Base-by-base conservation (phyloP, 2,797 vertebrate genomes). In the Labeo calbasu region DNA sequence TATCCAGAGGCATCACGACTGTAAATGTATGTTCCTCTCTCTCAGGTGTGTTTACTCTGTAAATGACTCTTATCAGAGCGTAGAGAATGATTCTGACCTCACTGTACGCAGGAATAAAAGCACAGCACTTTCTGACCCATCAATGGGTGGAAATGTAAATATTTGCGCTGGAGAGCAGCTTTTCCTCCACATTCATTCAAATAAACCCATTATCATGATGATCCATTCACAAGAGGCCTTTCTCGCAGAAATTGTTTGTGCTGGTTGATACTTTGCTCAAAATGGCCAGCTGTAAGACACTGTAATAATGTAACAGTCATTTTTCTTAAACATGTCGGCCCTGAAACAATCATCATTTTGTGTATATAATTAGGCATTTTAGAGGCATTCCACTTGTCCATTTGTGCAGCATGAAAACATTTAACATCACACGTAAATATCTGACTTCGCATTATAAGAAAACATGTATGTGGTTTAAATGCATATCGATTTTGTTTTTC, bases 161-260 rank as follows among this genome's bases (percentile, higher is more conserved):
- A 92, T 94, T 93, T 94, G 91, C 91, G 11, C 82, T 88, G 86
- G 89, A 90, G 87, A 92, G 90, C 84, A 76, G 89, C 86, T 88
- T 88, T 70, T 90, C 92, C 91, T 87, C 81, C 89, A 89, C 89
- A 88, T 89, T 87, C 88, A 90, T 88, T 90, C 91, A 92, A 93
- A 93, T 92, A 93, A 88, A 88, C 87, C 92, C 86, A 92, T 93
- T 92, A 93, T 92, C 89, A 89, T 90, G 81, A 87, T 88, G 51
- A 79, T 81, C 84, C 68, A 25, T 77, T 32, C 61, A 55, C 70
- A 46, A 76, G 85, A 77, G 81, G 73, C 73, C 76, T 66, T 75
- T 50, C 83, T 91, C 85, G 77, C 80, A 46, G 86, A 88, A 69
- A 73, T 83, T 85, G 82, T 84, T 19, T n/a, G 55, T 84, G 86